phyloP scores from a whole-genome alignment of 2,888 invertebrate genomes.

The Glyphotaelius pellucidus region DNA sequence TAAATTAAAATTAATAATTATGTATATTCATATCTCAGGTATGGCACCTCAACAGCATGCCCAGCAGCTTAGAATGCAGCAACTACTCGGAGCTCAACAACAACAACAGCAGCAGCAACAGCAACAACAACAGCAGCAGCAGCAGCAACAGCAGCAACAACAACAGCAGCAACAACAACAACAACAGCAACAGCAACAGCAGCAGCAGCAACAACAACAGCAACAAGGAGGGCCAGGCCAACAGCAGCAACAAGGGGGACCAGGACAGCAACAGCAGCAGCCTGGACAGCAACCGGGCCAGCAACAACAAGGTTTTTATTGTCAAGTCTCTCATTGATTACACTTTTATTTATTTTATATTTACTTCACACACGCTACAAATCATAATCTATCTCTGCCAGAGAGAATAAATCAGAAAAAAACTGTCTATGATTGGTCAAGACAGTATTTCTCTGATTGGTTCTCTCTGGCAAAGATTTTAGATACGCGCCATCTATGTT shows the following conservation, averaged over 20 bases:
- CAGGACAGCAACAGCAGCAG: slow-evolving; percentile 67
- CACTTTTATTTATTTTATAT: neutral
- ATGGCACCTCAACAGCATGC: slow-evolving; percentile 63
- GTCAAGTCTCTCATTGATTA: slow-evolving; percentile 59
- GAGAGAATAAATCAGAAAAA: too few species aligned
- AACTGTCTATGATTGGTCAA: too few species aligned
- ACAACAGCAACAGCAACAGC: slow-evolving; percentile 67
- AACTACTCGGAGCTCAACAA: slow-evolving; percentile 67
- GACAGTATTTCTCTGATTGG: too few species aligned
- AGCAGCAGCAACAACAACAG: slow-evolving; percentile 69
- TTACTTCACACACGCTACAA: neutral
- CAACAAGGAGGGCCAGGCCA: slow-evolving; percentile 71
- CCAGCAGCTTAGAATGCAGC: slow-evolving; percentile 65
- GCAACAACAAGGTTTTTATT: slow-evolving; percentile 67
- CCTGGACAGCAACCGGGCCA: slow-evolving; percentile 68
- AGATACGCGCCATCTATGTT: too few species aligned
- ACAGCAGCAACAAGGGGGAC: slow-evolving; percentile 70
- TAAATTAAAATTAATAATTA: neutral
- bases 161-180: slow-evolving; percentile 64
- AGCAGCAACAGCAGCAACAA: slow-evolving; percentile 68
- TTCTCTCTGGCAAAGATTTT: too few species aligned
- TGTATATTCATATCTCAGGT: slow-evolving; percentile 33
- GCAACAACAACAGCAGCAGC: slow-evolving; percentile 71
- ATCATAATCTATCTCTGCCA: too few species aligned
- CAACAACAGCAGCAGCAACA: slow-evolving; percentile 70